Base-by-base conservation (phyloP, 2,888 invertebrate genomes). In the Tupiocoris notatus region DNA sequence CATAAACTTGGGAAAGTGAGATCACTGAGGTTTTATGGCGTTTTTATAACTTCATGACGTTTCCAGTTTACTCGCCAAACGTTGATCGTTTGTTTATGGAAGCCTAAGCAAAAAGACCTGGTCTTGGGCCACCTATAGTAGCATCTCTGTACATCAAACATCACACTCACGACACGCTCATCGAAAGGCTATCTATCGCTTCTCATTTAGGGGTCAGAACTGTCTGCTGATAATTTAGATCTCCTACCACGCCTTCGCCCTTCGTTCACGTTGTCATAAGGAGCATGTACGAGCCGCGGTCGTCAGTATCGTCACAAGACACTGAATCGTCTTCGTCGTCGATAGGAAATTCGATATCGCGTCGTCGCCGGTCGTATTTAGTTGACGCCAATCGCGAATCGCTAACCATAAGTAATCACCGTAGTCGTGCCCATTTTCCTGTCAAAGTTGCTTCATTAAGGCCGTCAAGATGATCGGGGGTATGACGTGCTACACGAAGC, bases 401-500 rank as follows among this genome's bases (percentile, higher is more conserved):
- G 39, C 39, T 12, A 39, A 12, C 39, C 39, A 12, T 12, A 3
- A 39, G 39, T 3, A 39, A 39, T 12, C 6, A 7, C 39, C 39
- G 39, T 12, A 3, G 39, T 12, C 64, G 64, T 21, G 64, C n/a
- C 21, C 9, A 20, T 65, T 65, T 58, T 23, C 18, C 17, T 23
- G 25, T 24, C 22, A 1, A 20, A 12, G 3, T 12, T 12, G 39
- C 39, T 22, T 22, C 59, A n/a, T 16, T 17, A 70, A 58, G 59
- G 59, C 70, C 70, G 70, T 61, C 59, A 73, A 66, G 67, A 78
- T 78, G 77, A 65, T 78, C 39, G 75, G 70, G 23, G 66, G 71
- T 20, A 70, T 78, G 68, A 68, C 66, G 25, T 77, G 75, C 59
- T 75, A 67, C 58, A 77, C 77, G 12, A 78, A 78, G 70, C 61